Evolutionary conservation across 2,797 vertebrate genomes (phyloP), one percentile per base, ranked within the genome.

Genomic region (Lemur catta): DNA sequence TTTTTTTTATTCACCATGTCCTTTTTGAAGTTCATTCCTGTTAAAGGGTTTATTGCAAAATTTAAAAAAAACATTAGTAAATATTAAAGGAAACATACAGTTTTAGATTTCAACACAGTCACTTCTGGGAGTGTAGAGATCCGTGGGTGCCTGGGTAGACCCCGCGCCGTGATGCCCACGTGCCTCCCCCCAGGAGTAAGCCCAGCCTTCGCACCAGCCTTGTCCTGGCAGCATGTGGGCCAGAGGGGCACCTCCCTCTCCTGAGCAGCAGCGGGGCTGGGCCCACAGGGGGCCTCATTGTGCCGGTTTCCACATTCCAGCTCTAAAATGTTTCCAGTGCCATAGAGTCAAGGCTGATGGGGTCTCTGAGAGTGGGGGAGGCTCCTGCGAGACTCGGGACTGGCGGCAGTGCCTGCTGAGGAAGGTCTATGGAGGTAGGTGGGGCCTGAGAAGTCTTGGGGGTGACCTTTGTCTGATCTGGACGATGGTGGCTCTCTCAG

Each of bases 351-450:
- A 35, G 0, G 15, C 30, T 48, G 7, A 2, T 3, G 86, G 82
- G 1, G 7, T 55, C 18, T 95, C 61, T 5, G 0, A 52, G 69
- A 75, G n/a, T 3, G 4, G 6, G 14, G 20, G 33, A 38, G 14
- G 59, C 30, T 6, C 22, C 52, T 92, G 55, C 33, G 0, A 24
- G 38, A 7, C 78, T 20, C 0, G 0, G 0, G 71, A 22, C 8
- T 24, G 8, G 14, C 38, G 35, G 33, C 2, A 2, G 22, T 89
- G 55, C 79, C 41, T 48, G 4, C 20, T 41, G 38, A 26, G 22
- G 69, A 71, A 71, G 38, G 35, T 71, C 22, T 71, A 7, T 41
- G 38, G 35, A 71, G 11, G 22, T 26, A 11, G 18, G n/a, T n/a
- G 20, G n/a, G n/a, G 8, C 59, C 65, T 69, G 65, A 22, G 15